A percentile compares a stretch with the other conserved stretches of the same genome.
phyloP scores from a whole-genome alignment of 2,888 invertebrate species.

The Acanthosepion lycidas region DNA sequence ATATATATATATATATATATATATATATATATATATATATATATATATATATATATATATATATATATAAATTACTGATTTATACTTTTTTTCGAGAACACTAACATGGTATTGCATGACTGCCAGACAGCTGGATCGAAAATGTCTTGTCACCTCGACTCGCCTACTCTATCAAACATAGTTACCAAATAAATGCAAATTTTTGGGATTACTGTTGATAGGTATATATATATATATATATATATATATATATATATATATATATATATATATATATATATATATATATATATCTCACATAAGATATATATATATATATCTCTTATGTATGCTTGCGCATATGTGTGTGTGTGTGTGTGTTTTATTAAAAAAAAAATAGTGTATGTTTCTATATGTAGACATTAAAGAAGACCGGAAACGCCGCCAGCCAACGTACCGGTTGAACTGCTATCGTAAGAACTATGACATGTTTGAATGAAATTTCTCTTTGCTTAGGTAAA shows the following conservation, averaged over 20 bases:
- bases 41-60: neutral
- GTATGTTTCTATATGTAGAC: neutral
- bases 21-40: neutral
- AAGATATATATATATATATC: too few relatives aligned
- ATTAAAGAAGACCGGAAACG: constrained; percentile 12
- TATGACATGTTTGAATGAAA: constrained; percentile 21
- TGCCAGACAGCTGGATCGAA: too few relatives aligned
- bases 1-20: too few relatives aligned
- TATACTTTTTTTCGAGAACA: too few relatives aligned
- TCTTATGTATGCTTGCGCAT: neutral
- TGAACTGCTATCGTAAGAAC: constrained; percentile 33
- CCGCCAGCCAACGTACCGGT: constrained; percentile 6
- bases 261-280: constrained; percentile 35
- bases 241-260: constrained; percentile 42
- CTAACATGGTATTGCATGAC: too few relatives aligned
- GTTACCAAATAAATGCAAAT: too few relatives aligned
- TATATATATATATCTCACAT: neutral
- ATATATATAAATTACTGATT: neutral
- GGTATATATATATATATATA: neutral
- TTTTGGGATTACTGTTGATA: neutral
- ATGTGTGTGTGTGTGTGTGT: neutral
- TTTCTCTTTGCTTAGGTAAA: constrained; percentile 1
- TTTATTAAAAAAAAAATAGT: neutral
- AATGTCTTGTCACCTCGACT: too few relatives aligned
- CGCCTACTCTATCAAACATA: too few relatives aligned